Conservation (phyloP, 2,888 invertebrate species). For the Toxonevra muliebris region DNA sequence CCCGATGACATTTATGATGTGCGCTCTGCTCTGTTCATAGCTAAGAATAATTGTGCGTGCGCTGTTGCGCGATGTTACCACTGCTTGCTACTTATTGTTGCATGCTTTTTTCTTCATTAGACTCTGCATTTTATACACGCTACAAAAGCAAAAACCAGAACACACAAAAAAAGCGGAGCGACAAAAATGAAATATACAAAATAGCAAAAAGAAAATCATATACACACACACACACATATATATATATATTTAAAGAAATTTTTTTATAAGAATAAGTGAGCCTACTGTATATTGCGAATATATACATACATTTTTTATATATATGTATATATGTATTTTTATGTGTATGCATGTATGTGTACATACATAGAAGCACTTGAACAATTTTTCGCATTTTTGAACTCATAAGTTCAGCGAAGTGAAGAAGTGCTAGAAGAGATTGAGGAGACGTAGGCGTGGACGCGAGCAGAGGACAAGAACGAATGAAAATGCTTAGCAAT, state of each 20-base stretch:
- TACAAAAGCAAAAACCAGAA: too few species aligned
- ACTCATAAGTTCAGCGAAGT: conserved; percentile 34
- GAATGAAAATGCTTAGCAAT: conserved; percentile 40
- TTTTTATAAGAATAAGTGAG: conserved; percentile 6
- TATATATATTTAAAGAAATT: not conserved
- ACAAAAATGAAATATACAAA: conserved; percentile 15
- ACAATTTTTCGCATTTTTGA: conserved; percentile 39
- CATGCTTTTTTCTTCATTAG: conserved; percentile 18
- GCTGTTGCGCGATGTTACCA: not conserved
- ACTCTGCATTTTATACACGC: not conserved
- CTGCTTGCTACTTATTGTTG: not conserved
- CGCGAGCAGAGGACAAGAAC: too few species aligned
- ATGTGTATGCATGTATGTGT: not conserved
- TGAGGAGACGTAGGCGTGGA: not conserved
- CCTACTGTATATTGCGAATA: too few species aligned
- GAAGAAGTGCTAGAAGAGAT: not conserved
- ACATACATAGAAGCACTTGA: conserved; percentile 33
- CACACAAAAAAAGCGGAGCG: not conserved
- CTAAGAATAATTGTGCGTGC: not conserved
- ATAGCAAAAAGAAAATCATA: conserved; percentile 11
- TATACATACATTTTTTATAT: not conserved
- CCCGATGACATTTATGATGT: conserved; percentile 58
- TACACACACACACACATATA: not conserved
- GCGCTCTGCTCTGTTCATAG: conserved; percentile 1
- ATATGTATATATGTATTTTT: not conserved